Base-by-base conservation (phyloP, 2,888 invertebrate genomes). In the Pteria penguin region DNA sequence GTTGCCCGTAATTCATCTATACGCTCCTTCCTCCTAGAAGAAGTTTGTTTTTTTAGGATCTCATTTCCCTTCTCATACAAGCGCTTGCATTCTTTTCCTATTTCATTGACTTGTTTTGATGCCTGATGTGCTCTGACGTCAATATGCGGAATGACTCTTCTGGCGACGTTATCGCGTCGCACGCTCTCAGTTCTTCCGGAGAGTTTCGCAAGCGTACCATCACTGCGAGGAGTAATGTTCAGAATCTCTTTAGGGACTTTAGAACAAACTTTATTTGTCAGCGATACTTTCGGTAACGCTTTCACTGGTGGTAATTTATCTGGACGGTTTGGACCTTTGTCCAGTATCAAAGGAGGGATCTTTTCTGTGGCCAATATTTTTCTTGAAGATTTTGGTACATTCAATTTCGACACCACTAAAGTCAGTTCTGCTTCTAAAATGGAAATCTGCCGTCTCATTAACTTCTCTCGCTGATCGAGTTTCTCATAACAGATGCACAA, bases 381-480 rank as follows among this genome's bases (percentile, higher is more conserved):
- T 32, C n/a, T 67, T 27, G 29, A 22, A 27, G 55, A 4, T 66
- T 66, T 66, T 22, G 67, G 67, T 22, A 55, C 57, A 22, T 67
- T 52, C 1, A 67, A 57, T 54, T 67, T 67, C 5, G 57, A 55
- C n/a, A 67, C 67, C 8, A 67, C 67, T 14, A 67, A 52, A 52
- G 67, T 31, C 18, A 67, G 67, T 22, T 67, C 67, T 11, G 67
- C 67, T 55, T 67, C 67, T 31, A 67, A 24, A 14, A 67, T 54
- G 32, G 67, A 52, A 11, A 67, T 67, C 24, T 67, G 67, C 8
- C 57, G 54, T 55, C 54, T 67, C 67, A 67, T 67, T 26, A 67
- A 22, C 24, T 55, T 54, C 29, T 67, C 67, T 18, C 54, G 29
- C 52, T 67, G 67, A 33, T 67, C 67, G n/a, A 67, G 57, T 31